Evolutionary conservation across 2,113 vertebrate species (phyloP).

Genomic region (Oncorhynchus kisutch): DNA sequence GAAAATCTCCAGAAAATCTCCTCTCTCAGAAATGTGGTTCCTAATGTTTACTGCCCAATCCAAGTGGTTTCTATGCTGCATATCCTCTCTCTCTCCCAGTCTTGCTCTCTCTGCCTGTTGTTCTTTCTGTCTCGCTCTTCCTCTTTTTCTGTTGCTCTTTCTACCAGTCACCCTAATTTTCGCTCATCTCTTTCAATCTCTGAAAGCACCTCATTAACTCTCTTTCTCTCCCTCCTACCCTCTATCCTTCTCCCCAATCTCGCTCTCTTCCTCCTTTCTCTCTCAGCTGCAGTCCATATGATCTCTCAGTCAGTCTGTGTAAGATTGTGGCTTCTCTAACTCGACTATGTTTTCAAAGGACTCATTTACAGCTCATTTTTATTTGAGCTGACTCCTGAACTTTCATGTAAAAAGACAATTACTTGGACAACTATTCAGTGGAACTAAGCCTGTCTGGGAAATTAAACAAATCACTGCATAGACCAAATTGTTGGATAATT

Average conservation of each 20-base stretch:
- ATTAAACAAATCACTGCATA: constrained; percentile 29
- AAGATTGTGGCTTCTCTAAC: constrained; percentile 38
- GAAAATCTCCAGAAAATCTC: neutral
- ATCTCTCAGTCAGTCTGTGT: constrained; percentile 12
- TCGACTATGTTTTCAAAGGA: constrained; percentile 44
- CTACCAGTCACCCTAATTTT: neutral
- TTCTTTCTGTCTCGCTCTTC: neutral
- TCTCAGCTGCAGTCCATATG: constrained; percentile 49
- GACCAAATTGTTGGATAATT: constrained; percentile 35
- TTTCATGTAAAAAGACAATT: constrained; percentile 37
- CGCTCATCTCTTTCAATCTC: too few relatives aligned
- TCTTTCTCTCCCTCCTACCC: neutral
- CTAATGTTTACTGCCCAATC: constrained; percentile 2
- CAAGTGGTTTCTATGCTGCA: neutral
- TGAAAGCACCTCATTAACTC: too few relatives aligned
- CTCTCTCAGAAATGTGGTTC: neutral
- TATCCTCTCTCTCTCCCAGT: neutral
- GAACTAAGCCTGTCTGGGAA: too few relatives aligned
- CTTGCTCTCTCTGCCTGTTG: neutral
- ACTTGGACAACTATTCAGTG: constrained; percentile 9
- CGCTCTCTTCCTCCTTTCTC: neutral
- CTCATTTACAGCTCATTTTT: constrained; percentile 34
- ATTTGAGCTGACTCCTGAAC: constrained; percentile 37
- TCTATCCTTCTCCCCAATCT: too few relatives aligned
- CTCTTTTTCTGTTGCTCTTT: neutral